phyloP scores from a whole-genome alignment of 2,797 vertebrate species.

The Podarcis lilfordi region DNA sequence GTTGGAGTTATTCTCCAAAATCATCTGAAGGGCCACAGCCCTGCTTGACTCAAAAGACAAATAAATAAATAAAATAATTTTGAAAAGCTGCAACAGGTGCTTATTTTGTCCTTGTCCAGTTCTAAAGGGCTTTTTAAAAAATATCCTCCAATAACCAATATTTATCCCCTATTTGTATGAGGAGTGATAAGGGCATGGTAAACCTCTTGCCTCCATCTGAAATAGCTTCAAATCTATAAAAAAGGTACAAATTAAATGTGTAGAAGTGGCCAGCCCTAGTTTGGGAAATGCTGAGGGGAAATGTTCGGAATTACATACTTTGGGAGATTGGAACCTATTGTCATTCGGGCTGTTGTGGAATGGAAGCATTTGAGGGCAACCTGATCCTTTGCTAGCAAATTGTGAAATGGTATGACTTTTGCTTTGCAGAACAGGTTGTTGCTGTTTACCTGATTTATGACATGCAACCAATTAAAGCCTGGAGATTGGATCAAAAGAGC shows the following conservation, averaged over 20 bases:
- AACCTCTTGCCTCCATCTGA: neutral
- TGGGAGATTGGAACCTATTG: neutral
- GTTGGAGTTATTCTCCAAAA: neutral
- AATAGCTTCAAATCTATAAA: neutral
- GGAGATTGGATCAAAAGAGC: conserved; percentile 63
- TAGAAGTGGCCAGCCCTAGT: neutral
- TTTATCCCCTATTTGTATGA: neutral
- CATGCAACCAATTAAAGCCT: conserved; percentile 59
- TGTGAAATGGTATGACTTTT: conserved; percentile 31
- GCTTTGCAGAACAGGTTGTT: conserved; percentile 43
- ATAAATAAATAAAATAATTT: too few relatives aligned
- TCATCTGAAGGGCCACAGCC: neutral
- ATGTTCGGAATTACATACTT: neutral
- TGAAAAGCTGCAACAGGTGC: neutral
- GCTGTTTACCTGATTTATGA: conserved; percentile 56
- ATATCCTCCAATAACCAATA: neutral
- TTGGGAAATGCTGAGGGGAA: conserved; percentile 12
- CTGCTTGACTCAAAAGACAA: neutral
- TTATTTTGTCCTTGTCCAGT: conserved; percentile 23
- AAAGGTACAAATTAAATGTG: neutral
- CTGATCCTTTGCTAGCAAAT: conserved; percentile 51
- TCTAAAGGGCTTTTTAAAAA: neutral
- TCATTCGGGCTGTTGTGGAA: conserved; percentile 43
- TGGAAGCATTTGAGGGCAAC: conserved; percentile 56
- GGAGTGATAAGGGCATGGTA: neutral